These are phyloP conservation scores for Saccopteryx bilineata DNA, from an alignment of 2,113 vertebrate genomes.

Conservation along the genomic window DNA sequence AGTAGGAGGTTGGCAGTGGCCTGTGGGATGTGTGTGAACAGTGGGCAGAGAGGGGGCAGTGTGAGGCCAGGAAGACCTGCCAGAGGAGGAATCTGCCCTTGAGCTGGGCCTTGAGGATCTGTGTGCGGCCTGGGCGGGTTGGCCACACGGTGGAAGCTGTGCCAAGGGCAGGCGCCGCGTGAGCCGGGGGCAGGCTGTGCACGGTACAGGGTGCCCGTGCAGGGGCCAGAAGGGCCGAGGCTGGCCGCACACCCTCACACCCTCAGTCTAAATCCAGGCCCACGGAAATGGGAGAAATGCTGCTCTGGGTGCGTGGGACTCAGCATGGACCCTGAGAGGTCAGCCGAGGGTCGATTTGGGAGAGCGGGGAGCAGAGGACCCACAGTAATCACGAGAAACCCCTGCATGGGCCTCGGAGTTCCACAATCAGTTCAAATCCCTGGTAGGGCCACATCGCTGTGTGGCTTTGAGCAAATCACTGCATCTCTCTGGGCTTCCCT, in stretches of 20 bases:
- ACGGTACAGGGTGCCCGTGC: accelerated
- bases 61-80: not conserved
- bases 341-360: not conserved
- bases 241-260: accelerated
- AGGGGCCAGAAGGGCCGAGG: too few relatives aligned
- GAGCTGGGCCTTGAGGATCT: not conserved
- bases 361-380: accelerated
- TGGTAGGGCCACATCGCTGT: not conserved
- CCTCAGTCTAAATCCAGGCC: not conserved
- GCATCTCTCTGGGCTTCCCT: not conserved
- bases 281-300: not conserved
- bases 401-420: accelerated
- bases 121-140: accelerated
- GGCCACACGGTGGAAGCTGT: not conserved
- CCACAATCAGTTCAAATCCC: not conserved
- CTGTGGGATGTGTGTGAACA: not conserved
- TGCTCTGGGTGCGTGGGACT: not conserved
- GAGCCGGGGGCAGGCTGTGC: not conserved
- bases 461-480: not conserved
- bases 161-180: accelerated
- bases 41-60: accelerated
- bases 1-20: not conserved
- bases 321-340: not conserved
- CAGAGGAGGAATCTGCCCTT: not conserved
- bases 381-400: not conserved